phyloP scores from a whole-genome alignment of 2,888 invertebrate species.

The Onchidella celtica region DNA sequence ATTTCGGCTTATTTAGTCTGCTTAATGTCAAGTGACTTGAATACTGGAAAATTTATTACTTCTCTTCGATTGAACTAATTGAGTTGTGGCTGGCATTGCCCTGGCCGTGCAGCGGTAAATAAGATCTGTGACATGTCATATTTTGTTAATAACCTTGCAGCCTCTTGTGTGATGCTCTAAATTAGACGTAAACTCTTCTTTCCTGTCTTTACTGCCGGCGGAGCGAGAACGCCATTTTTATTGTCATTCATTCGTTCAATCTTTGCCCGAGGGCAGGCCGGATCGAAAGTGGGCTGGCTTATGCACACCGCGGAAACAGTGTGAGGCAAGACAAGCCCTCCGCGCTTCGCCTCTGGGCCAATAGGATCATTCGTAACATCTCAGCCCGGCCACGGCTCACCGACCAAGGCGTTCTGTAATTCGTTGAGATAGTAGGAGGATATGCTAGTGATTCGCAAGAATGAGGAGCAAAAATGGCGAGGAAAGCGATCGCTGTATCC shows the following conservation, averaged over 20 bases:
- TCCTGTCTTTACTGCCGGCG: background rate
- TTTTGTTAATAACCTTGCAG: conserved; percentile 3
- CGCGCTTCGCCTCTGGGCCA: background rate
- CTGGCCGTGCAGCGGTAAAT: conserved; percentile 12
- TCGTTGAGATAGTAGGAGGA: background rate
- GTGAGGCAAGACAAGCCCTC: too few species aligned
- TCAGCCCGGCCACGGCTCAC: background rate
- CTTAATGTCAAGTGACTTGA: conserved; percentile 1
- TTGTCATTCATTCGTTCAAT: conserved; percentile 2
- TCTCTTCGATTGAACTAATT: conserved; percentile 11
- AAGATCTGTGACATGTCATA: conserved; percentile 18
- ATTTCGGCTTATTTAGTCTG: too few species aligned
- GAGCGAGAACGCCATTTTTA: background rate
- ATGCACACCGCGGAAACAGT: background rate
- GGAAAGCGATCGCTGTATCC: too few species aligned
- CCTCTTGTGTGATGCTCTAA: background rate
- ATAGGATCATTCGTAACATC: conserved; percentile 5
- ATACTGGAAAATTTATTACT: background rate
- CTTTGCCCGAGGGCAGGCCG: background rate
- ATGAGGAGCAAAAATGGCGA: too few species aligned
- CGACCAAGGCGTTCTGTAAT: background rate
- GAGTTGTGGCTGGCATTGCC: background rate
- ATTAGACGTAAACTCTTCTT: conserved; percentile 10
- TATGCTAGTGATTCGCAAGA: too few species aligned
- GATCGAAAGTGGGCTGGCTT: background rate